These are phyloP conservation scores for Metallyticus violacea DNA, from an alignment of 2,888 invertebrate genomes.

Conservation along the genomic window DNA sequence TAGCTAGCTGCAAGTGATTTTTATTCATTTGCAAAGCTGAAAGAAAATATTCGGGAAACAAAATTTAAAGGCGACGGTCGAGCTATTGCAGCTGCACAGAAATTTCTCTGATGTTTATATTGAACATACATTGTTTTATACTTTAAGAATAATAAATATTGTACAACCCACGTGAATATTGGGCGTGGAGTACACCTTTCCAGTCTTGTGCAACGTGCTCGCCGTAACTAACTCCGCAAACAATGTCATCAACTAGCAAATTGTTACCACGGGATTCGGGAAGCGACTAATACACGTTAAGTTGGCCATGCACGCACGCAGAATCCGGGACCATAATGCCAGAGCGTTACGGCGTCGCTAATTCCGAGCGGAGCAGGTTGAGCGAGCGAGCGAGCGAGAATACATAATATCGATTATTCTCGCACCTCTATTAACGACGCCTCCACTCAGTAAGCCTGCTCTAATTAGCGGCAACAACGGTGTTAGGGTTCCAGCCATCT, in stretches of 20 bases:
- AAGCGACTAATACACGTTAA: not conserved
- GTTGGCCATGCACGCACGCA: not conserved
- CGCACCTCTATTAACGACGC: constrained; percentile 25
- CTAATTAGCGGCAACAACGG: constrained; percentile 25
- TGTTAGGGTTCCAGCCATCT: not conserved
- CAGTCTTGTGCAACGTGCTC: no score
- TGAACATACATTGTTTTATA: no score
- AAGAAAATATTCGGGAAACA: no score
- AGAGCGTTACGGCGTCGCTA: not conserved
- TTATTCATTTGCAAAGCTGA: no score
- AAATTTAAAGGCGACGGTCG: no score
- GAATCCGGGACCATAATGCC: not conserved
- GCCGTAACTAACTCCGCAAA: no score
- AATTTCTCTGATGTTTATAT: no score
- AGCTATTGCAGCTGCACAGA: no score
- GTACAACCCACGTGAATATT: no score
- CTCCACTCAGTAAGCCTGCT: constrained; percentile 25
- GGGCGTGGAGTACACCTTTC: no score
- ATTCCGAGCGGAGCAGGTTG: not conserved
- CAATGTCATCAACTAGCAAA: not conserved
- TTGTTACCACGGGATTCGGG: not conserved
- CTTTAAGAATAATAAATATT: no score
- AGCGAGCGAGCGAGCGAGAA: not conserved
- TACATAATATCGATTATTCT: constrained; percentile 7
- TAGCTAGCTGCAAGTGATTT: no score